Evolutionary conservation across 1,140 invertebrate genomes (phyloP).

Genomic region (Samia ricini): DNA sequence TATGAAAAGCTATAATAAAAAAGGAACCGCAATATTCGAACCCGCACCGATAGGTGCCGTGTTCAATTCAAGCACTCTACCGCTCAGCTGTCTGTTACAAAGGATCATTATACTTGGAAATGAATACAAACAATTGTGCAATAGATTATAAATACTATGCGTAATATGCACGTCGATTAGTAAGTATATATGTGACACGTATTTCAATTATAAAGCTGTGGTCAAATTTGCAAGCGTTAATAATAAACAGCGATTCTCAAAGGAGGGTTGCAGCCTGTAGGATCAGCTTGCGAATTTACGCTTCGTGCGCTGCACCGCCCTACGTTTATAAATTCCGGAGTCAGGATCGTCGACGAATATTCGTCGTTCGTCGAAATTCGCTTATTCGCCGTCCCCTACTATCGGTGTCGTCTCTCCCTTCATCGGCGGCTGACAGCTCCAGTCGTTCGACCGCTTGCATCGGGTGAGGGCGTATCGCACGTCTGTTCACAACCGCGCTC

Average conservation of each 20-base stretch:
- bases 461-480: slow-evolving; percentile 36
- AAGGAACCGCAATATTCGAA: too few species aligned
- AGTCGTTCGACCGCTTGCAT: slow-evolving; percentile 54
- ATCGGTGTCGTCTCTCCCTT: slow-evolving; percentile 50
- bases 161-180: too few species aligned
- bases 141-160: too few species aligned
- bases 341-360: neutral
- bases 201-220: neutral
- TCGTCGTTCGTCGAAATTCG: slow-evolving; percentile 15
- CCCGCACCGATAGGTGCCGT: too few species aligned
- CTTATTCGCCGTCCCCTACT: slow-evolving; percentile 21
- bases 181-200: too few species aligned
- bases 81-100: too few species aligned
- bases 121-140: too few species aligned
- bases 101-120: too few species aligned
- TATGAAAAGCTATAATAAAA: too few species aligned
- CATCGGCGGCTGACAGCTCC: too few species aligned
- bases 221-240: slow-evolving; percentile 16
- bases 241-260: slow-evolving; percentile 30
- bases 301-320: slow-evolving; percentile 55
- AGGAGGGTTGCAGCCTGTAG: slow-evolving; percentile 25
- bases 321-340: slow-evolving; percentile 35
- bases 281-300: slow-evolving; percentile 25
- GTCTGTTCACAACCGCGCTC: slow-evolving; percentile 26
- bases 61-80: too few species aligned